Evolutionary conservation across 2,797 vertebrate genomes (phyloP).

Genomic region (Peromyscus nudipes): DNA sequence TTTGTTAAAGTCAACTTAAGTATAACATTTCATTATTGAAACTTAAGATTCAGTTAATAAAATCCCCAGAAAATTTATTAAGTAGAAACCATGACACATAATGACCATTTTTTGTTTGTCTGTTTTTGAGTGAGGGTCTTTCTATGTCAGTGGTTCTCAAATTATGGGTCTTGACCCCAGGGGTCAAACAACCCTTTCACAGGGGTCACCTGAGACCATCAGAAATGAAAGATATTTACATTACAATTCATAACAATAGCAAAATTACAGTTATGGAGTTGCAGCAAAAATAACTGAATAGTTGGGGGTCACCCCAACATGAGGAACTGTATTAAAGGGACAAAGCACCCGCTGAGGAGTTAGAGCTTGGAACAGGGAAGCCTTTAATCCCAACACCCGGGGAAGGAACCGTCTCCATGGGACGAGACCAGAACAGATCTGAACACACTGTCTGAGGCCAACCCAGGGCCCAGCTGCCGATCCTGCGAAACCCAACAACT

Average conservation of each 20-base stretch:
- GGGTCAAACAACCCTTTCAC: neutral
- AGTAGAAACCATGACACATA: neutral
- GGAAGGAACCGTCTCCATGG: too few relatives aligned
- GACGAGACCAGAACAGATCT: too few relatives aligned
- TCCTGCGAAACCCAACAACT: too few relatives aligned
- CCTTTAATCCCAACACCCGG: too few relatives aligned
- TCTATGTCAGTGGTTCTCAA: neutral
- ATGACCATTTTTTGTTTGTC: neutral
- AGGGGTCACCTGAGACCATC: neutral
- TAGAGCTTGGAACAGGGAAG: too few relatives aligned
- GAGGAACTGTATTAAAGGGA: neutral
- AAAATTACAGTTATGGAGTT: too few relatives aligned
- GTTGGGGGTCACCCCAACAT: too few relatives aligned
- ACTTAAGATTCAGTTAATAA: neutral
- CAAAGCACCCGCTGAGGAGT: too few relatives aligned
- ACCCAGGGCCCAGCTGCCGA: too few relatives aligned
- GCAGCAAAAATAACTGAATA: neutral
- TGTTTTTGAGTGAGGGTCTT: neutral
- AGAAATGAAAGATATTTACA: neutral
- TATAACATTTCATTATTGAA: neutral
- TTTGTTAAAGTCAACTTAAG: neutral
- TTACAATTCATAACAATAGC: neutral
- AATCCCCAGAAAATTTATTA: conserved; percentile 5
- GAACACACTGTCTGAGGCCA: too few relatives aligned
- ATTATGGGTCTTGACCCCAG: too few relatives aligned